Evolutionary conservation across 2,888 invertebrate species (phyloP), one percentile per base, ranked within the genome.

Genomic region (Cancer borealis): DNA sequence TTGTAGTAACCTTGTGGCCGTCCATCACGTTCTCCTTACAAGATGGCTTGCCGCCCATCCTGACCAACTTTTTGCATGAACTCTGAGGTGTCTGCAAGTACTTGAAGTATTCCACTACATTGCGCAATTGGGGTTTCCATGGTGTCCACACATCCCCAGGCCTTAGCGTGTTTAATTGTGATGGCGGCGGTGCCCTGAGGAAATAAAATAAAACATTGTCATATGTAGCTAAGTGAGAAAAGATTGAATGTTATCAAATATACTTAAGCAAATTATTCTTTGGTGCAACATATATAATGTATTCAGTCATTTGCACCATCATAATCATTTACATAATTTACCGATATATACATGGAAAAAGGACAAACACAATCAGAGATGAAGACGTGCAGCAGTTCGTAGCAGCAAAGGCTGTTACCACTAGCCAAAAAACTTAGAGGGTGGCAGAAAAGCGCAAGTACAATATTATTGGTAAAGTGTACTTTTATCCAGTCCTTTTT

Each of bases 1-100:
- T 14, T 54, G 54, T 17, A 46, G 30, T 87, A 39, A 92, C 93
- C 93, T 93, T 93, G 47, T 93, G 90, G 21, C 93, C 93, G 49
- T 93, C 93, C 12, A 26, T 49, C 1, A 14, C 26, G n/a, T 84
- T 8, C 49, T 3, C 45, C 0, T 30, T 39, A 49, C 89, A 93
- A 60, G 39, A 47, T 3, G n/a, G 14, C 12, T 3, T 30, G 17
- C 93, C 93, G 30, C 93, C 93, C 60, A 93, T 47, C 21, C 79
- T 47, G 5, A 90, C 30, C 73, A 93, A 14, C 90, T 93, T 93
- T 8, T n/a, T 60, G 45, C 93, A 93, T 21, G 73, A 79, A 26
- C 39, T 17, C 79, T 93, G 89, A 21, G 93, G 79, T 30, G 90
- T 79, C 0, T 46, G 26, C 39, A 93, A 47, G 79, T 90, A 84